phyloP scores from a whole-genome alignment of 2,797 vertebrate species.

The Sebastes alutus region DNA sequence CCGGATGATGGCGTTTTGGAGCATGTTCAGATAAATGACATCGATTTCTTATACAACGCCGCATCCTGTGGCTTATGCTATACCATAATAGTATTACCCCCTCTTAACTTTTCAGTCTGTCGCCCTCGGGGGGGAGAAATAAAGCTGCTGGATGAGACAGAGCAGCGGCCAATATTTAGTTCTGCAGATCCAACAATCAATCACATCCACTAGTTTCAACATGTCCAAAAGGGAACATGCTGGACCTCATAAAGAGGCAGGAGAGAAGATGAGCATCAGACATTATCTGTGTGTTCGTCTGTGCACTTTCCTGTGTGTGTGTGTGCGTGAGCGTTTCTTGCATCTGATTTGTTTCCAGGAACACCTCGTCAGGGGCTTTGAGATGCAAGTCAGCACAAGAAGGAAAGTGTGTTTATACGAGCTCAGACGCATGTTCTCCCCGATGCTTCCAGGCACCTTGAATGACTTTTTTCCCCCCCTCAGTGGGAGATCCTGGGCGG shows the following conservation, averaged over 20 bases:
- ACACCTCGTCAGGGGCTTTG: conserved; percentile 77
- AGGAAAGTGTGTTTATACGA: conserved; percentile 77
- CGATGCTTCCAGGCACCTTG: conserved; percentile 79
- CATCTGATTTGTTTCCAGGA: conserved; percentile 80
- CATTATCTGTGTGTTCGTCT: conserved; percentile 42
- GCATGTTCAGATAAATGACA: conserved; percentile 81
- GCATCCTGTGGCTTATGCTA: conserved; percentile 76
- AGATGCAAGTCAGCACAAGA: conserved; percentile 87
- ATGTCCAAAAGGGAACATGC: conserved; percentile 71
- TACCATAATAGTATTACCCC: conserved; percentile 81
- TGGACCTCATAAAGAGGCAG: conserved; percentile 46
- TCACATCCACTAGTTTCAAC: conserved; percentile 76
- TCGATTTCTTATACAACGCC: conserved; percentile 77
- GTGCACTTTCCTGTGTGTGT: conserved; percentile 34
- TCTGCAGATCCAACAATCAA: conserved; percentile 76
- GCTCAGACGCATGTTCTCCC: conserved; percentile 74
- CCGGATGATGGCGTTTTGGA: conserved; percentile 72
- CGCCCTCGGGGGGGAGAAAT: conserved; percentile 54
- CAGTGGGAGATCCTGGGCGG: conserved; percentile 83
- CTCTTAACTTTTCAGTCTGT: conserved; percentile 77
- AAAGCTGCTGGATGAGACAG: conserved; percentile 71
- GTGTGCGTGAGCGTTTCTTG: conserved; percentile 22
- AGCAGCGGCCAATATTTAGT: conserved; percentile 70
- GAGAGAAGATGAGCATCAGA: conserved; percentile 61
- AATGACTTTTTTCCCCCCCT: conserved; percentile 70